Evolutionary conservation across 2,888 invertebrate genomes (phyloP), one percentile per base, ranked within the genome.

Genomic region (Anorthoa munda): DNA sequence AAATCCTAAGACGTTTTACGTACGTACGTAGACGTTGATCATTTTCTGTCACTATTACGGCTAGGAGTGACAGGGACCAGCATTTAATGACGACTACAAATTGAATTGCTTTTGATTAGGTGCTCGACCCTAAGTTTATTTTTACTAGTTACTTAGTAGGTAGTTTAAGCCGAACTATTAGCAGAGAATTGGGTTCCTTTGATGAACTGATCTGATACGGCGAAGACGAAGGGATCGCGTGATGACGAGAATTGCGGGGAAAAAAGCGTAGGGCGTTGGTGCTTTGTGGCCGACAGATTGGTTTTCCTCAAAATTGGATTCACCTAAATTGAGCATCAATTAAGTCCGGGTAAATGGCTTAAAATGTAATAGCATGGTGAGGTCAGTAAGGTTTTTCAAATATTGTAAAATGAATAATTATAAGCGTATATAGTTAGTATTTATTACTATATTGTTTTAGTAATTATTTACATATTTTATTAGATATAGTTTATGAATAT

Each of bases 211-310:
- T 77, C 64, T 63, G 81, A 83, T 85, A 83, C 17, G 66, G 17
- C 59, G 64, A 77, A 71, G 67, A 81, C 70, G 72, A 75, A 63
- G 77, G 80, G 70, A 86, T 90, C 85, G 91, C 91, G 88, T 91
- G 90, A 86, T 78, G 84, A 80, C 83, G 80, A 72, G 65, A 86
- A 88, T 88, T 82, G 76, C 77, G 76, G 39, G 81, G 81, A 81
- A 87, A 67, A 72, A 68, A 46, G 13, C 60, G 59, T 51, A 50
- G 45, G 48, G 21, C 63, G 64, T 58, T 66, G 63, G 60, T 59
- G 21, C 39, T 55, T 78, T 68, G 58, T 17, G 58, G 31, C 66
- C 63, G 17, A 65, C 79, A 75, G 85, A 87, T 83, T 83, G 77
- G 73, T 68, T 83, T 77, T 63, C 66, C 70, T 66, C 50, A 77